Evolutionary conservation across 2,888 invertebrate genomes (phyloP), one percentile per base, ranked within the genome.

Genomic region (Anaspis maculata): DNA sequence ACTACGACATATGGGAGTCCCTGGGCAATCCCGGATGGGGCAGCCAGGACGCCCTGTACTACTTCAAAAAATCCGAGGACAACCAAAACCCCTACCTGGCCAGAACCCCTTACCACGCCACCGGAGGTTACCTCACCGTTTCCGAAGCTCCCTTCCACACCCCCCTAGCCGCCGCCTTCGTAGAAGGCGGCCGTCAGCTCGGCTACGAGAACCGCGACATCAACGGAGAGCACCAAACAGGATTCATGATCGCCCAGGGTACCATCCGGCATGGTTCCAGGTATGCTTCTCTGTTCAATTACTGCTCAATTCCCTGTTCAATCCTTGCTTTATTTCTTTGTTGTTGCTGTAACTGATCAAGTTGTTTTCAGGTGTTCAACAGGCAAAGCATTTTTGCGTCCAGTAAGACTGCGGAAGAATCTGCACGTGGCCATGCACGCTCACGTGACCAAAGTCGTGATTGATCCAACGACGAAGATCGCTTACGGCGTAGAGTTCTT

Each of bases 31-130:
- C 79, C 2, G 92, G 92, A 1, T 95, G 95, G 95, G 78, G 84
- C 3, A 83, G 79, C 47, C 74, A 79, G 30, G 82, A 87, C 42
- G 82, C 80, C 0, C 66, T 90, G 5, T 76, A 83, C 50, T 90
- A 89, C 54, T 90, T 90, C 62, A 88, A 87, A 58, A 91, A 91
- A 60, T 89, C 89, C 0, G 91, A 91, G 67, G 90, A 91, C 63
- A 91, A 89, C 50, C 76, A 79, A 49, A 92, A 87, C 59, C 88
- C 88, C 0, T 90, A 86, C 52, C 62, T 91, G 39, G 72, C 83
- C 1, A 71, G 78, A 35, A 88, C 87, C 0, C 79, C 78, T 0
- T 89, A 86, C 49, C 89, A 89, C 50, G 73, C 78, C 3, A 79
- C 76, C 0, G 89, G 88, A 1, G 88, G 88, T 0, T 86, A 83